Evolutionary conservation across 2,113 vertebrate genomes (phyloP).

Genomic region (Harpagus bidentatus): DNA sequence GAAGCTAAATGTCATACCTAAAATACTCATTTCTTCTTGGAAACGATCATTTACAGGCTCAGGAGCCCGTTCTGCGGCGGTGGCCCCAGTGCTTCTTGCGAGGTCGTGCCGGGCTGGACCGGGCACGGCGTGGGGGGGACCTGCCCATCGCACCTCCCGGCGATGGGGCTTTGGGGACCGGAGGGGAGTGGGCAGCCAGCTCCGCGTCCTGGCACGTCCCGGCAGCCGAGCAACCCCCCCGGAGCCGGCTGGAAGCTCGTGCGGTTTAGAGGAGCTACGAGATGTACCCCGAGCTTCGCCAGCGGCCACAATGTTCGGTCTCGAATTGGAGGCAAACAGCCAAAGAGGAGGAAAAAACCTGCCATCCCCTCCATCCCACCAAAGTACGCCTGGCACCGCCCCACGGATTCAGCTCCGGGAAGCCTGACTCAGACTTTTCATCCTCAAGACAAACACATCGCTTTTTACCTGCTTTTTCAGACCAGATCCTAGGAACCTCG

Average conservation of each 20-base stretch:
- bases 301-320: not conserved
- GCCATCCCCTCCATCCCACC: not conserved
- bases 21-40: not conserved
- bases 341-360: not conserved
- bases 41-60: not conserved
- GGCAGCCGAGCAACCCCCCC: not conserved
- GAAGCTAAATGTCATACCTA: constrained; percentile 14
- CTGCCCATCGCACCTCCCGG: not conserved
- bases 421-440: not conserved
- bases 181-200: not conserved
- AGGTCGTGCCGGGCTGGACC: rapidly evolving
- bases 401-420: not conserved
- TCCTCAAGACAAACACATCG: not conserved
- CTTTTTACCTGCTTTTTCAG: not conserved
- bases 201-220: not conserved
- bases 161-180: rapidly evolving
- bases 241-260: not conserved
- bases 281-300: not conserved
- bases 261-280: not conserved
- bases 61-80: not conserved
- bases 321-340: not conserved
- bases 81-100: rapidly evolving
- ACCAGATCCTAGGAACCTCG: not conserved
- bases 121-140: rapidly evolving
- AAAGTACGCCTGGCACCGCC: not conserved